Evolutionary conservation across 2,888 invertebrate species (phyloP).

Genomic region (Watsonalla cultraria): DNA sequence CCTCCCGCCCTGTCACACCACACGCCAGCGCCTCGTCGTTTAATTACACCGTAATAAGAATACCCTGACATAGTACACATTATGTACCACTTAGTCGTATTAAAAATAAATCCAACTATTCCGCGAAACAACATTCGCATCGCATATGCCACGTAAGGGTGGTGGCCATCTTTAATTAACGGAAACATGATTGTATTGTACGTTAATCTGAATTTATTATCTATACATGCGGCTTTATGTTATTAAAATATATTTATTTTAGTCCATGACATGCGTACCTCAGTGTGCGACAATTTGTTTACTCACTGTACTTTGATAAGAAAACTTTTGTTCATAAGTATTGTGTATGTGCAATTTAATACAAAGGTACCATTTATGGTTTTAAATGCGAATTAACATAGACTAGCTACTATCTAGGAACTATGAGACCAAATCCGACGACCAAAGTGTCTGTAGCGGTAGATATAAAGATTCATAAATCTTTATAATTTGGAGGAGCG

Average conservation of each 20-base stretch:
- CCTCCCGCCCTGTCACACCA: slow-evolving; percentile 22
- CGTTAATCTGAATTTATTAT: slow-evolving; percentile 12
- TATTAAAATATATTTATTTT: background rate
- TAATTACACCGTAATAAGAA: slow-evolving; percentile 41
- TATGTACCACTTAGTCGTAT: slow-evolving; percentile 49
- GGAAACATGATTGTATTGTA: slow-evolving; percentile 25
- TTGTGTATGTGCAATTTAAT: no score
- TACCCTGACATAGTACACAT: slow-evolving; percentile 16
- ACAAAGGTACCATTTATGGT: no score
- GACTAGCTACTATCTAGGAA: no score
- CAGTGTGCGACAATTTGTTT: background rate
- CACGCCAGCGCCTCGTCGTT: slow-evolving; percentile 23
- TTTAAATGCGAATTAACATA: no score
- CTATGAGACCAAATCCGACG: no score
- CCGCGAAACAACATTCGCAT: slow-evolving; percentile 40
- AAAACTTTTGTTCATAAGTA: no score
- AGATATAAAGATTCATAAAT: no score
- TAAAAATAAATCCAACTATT: slow-evolving; percentile 55
- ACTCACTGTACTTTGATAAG: background rate
- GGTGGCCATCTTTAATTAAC: slow-evolving; percentile 42
- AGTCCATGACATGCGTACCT: background rate
- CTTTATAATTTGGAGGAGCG: no score
- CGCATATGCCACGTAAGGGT: slow-evolving; percentile 17
- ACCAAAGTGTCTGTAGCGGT: no score
- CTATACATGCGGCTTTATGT: background rate